Evolutionary conservation across 2,888 invertebrate species (phyloP), one percentile per base, ranked within the genome.

Genomic region (Anthophora plumipes): DNA sequence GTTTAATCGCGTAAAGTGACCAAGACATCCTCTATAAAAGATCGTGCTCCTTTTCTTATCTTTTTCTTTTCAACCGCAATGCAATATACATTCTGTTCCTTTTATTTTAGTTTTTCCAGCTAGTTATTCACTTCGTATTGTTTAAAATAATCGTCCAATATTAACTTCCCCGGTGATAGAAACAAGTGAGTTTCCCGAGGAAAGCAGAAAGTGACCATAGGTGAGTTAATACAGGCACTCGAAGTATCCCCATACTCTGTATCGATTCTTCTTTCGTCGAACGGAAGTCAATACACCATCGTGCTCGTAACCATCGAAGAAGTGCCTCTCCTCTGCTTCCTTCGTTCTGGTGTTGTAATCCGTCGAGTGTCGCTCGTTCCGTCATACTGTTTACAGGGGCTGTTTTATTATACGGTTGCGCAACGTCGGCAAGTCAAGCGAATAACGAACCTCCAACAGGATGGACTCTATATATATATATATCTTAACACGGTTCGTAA

Each of bases 221-320:
- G 9, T 31, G 31, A 20, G 25, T 59, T 3, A n/a, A 52, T 54
- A 69, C 41, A 66, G 43, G 20, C 37, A 50, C 43, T 71, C 48
- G n/a, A 60, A 57, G 52, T 22, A 52, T 66, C 48, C n/a, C 46
- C 22, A 12, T 0, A 25, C 25, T 9, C n/a, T 17, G 46, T 78
- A 82, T 82, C 77, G 82, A 78, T 82, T 57, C 43, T 52, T 20
- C 60, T 20, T 82, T 70, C 72, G 72, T 48, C 50, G 54, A 25
- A 71, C 73, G 50, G 69, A 67, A 68, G 79, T 69, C 79, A 55
- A 76, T 66, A 79, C 39, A 63, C 43, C 57, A 25, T 37, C 41
- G n/a, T 39, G 48, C 39, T 59, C 63, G 73, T 57, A 59, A 70
- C 75, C 64, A 52, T 60, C 39, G 14, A 66, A 37, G 55, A 43